A percentile compares a stretch with the other conserved stretches of the same genome.
phyloP scores from a whole-genome alignment of 2,888 invertebrate genomes.

The Lasioglossum lativentre region DNA sequence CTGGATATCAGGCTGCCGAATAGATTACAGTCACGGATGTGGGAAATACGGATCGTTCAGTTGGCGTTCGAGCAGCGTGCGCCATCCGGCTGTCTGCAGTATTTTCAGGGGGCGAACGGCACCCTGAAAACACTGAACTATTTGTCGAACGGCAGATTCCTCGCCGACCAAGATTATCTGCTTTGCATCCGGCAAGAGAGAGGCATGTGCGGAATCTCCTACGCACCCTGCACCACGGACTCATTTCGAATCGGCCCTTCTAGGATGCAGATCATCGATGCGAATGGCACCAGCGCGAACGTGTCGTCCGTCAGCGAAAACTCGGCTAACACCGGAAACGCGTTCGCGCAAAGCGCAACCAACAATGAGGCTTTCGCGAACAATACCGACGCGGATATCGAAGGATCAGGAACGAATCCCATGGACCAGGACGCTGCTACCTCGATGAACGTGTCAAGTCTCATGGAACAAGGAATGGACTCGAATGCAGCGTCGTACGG shows the following conservation, averaged over 20 bases:
- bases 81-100: constrained; percentile 92
- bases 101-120: constrained; percentile 88
- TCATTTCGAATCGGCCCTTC: constrained; percentile 90
- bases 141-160: constrained; percentile 92
- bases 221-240: constrained; percentile 90
- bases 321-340: constrained; percentile 4
- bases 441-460: constrained; percentile 78
- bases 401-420: constrained; percentile 83
- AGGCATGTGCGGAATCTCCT: constrained; percentile 91
- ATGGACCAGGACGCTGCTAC: constrained; percentile 42
- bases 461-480: constrained; percentile 62
- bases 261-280: background rate
- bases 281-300: constrained; percentile 35
- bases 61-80: constrained; percentile 92
- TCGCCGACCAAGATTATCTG: constrained; percentile 92
- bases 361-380: constrained; percentile 9
- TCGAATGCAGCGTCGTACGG: constrained; percentile 70
- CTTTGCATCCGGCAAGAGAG: constrained; percentile 90
- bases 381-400: constrained; percentile 57
- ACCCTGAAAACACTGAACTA: constrained; percentile 92
- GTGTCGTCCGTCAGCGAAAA: background rate
- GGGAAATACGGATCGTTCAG: constrained; percentile 92
- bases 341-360: constrained; percentile 29
- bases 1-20: constrained; percentile 86
- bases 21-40: constrained; percentile 89